Evolutionary conservation across 1,140 invertebrate genomes (phyloP).

Genomic region (Sycophaga agraensis): DNA sequence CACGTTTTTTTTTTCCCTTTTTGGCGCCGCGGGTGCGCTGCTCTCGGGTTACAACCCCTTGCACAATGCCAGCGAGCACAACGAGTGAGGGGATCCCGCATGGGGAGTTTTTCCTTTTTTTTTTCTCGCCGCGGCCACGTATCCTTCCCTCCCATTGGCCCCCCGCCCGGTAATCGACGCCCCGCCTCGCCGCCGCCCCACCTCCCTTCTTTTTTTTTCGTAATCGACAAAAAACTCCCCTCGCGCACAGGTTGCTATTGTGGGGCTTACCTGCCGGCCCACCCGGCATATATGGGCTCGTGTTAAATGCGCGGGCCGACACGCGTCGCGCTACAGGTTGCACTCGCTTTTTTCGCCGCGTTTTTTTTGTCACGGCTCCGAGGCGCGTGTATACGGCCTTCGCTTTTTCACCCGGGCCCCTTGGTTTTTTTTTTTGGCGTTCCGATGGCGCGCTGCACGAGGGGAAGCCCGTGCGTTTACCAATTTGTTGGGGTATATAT

Average conservation of each 20-base stretch:
- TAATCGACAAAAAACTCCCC: constrained; percentile 31
- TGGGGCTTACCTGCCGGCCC: not conserved
- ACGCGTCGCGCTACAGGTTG: not conserved
- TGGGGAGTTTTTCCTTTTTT: constrained; percentile 45
- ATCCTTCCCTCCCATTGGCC: constrained; percentile 19
- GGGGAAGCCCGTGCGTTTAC: not conserved
- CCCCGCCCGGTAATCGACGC: not conserved
- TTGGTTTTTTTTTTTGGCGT: not conserved
- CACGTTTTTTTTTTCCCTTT: constrained; percentile 6
- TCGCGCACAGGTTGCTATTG: not conserved
- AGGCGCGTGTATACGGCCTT: too few species aligned
- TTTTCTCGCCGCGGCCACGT: not conserved
- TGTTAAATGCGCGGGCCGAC: not conserved
- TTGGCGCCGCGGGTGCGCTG: not conserved
- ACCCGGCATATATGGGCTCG: not conserved
- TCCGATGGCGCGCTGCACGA: not conserved
- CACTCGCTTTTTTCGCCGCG: constrained; percentile 2
- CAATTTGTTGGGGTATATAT: not conserved
- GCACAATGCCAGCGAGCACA: constrained; percentile 2
- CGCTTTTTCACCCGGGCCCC: not conserved
- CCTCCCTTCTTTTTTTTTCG: not conserved
- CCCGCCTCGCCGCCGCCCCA: constrained; percentile 1
- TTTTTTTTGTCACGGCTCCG: not conserved
- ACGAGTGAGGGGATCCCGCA: not conserved
- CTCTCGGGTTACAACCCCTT: constrained; percentile 18